Conservation (phyloP, 2,888 invertebrate species). For the Automeris io region DNA sequence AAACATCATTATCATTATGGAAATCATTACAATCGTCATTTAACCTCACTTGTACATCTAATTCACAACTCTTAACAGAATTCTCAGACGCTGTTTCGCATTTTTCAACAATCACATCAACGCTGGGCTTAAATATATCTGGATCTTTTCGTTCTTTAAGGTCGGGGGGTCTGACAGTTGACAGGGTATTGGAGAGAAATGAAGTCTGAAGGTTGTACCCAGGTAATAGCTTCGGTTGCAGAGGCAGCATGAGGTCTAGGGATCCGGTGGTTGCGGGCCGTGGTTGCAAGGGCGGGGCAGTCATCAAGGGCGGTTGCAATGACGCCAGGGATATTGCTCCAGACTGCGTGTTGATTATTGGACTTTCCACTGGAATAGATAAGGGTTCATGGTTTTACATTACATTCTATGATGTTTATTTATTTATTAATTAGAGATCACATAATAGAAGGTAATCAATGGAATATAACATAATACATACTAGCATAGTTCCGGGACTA, state of each 20-base stretch:
- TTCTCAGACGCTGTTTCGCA: constrained; percentile 35
- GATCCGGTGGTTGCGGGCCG: constrained; percentile 83
- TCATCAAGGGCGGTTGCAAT: constrained; percentile 70
- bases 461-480: no score
- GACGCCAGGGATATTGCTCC: constrained; percentile 71
- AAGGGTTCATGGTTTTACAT: neutral
- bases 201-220: constrained; percentile 72
- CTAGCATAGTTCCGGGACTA: no score
- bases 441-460: no score
- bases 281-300: constrained; percentile 80
- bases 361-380: constrained; percentile 75
- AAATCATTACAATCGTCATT: constrained; percentile 35
- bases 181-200: constrained; percentile 69
- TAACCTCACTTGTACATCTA: constrained; percentile 31
- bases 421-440: no score
- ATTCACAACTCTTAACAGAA: constrained; percentile 35
- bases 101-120: constrained; percentile 57
- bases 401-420: neutral
- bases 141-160: constrained; percentile 34
- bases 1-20: constrained; percentile 36
- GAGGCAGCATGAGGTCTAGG: constrained; percentile 81
- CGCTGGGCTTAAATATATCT: constrained; percentile 38
- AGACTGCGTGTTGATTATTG: constrained; percentile 64
- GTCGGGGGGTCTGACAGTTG: constrained; percentile 67
- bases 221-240: constrained; percentile 83